These are phyloP conservation scores for Diarsia dahlii DNA, from an alignment of 2,888 invertebrate species.

Conservation along the genomic window DNA sequence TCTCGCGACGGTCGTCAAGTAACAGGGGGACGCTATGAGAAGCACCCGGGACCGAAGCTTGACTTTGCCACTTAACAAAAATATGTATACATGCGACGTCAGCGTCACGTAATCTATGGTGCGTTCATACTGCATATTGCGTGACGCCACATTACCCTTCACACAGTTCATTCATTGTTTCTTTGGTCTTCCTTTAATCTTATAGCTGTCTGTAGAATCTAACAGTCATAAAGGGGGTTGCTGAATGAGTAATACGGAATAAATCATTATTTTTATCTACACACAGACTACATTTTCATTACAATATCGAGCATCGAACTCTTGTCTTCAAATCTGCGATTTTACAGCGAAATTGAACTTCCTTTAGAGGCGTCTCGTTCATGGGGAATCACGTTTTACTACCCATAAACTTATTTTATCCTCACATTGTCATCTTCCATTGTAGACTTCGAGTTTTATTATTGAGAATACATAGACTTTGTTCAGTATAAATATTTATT, in stretches of 20 bases:
- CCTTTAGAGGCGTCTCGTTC: conserved; percentile 45
- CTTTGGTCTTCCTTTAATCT: too few relatives aligned
- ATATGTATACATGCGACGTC: too few relatives aligned
- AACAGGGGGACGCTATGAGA: too few relatives aligned
- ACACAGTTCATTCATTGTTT: too few relatives aligned
- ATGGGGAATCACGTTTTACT: conserved; percentile 57
- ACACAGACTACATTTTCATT: not conserved
- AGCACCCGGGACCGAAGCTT: too few relatives aligned
- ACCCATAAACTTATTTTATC: conserved; percentile 56
- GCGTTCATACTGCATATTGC: too few relatives aligned
- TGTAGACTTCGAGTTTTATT: conserved; percentile 31
- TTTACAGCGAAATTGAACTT: conserved; percentile 38
- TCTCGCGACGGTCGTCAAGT: too few relatives aligned
- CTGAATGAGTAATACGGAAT: not conserved
- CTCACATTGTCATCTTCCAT: conserved; percentile 32
- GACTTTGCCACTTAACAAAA: too few relatives aligned
- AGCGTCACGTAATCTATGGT: too few relatives aligned
- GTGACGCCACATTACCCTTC: too few relatives aligned
- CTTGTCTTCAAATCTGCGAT: not conserved
- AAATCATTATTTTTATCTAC: not conserved
- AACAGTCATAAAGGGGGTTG: too few relatives aligned
- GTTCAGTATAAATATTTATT: not conserved
- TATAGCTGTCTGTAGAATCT: too few relatives aligned
- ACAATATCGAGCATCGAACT: conserved; percentile 25
- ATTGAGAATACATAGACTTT: conserved; percentile 16